phyloP scores from a whole-genome alignment of 2,888 invertebrate genomes.

The Patella depressa region DNA sequence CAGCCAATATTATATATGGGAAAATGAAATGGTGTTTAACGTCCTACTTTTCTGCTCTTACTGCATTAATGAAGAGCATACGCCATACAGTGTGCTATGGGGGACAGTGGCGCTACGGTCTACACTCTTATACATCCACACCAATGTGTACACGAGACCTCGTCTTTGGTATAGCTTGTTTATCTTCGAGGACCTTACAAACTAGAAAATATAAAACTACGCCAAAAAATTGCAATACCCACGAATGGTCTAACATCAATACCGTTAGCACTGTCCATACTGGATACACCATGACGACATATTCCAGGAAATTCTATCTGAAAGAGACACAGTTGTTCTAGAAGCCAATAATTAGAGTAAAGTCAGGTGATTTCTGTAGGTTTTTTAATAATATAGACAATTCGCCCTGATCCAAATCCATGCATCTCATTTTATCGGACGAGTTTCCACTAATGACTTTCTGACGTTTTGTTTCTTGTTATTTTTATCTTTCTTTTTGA shows the following conservation, averaged over 20 bases:
- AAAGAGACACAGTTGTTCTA: not conserved
- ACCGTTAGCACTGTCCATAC: not conserved
- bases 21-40: too few species aligned
- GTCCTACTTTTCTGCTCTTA: too few species aligned
- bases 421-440: not conserved
- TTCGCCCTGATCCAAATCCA: not conserved
- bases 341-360: not conserved
- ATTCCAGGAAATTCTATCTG: not conserved
- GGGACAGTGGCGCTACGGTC: too few species aligned
- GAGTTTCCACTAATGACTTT: not conserved
- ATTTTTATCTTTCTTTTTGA: not conserved
- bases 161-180: too few species aligned
- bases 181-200: too few species aligned
- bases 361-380: not conserved
- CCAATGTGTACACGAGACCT: too few species aligned
- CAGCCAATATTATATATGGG: too few species aligned
- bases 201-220: not conserved
- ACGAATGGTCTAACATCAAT: not conserved
- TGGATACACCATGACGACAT: not conserved
- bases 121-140: too few species aligned
- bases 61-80: too few species aligned
- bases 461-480: not conserved
- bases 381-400: not conserved
- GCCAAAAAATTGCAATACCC: not conserved
- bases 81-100: too few species aligned